A percentile compares a stretch with the other conserved stretches of the same genome.
These are phyloP conservation scores for Cyclopterus lumpus DNA, from an alignment of 2,797 vertebrate species.

Conservation along the genomic window DNA sequence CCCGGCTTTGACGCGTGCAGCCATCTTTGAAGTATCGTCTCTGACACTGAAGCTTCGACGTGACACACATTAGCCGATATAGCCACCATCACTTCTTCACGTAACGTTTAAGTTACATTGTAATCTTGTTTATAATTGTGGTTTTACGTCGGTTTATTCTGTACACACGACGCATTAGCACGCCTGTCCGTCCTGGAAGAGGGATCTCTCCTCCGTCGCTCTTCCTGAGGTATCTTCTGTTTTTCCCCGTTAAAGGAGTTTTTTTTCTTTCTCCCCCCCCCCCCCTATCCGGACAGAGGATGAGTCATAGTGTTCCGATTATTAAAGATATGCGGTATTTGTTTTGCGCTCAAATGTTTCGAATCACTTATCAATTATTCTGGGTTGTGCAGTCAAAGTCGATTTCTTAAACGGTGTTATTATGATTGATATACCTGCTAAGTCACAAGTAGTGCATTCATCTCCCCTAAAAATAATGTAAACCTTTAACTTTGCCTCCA, in stretches of 20 bases:
- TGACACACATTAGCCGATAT: not conserved
- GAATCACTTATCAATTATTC: not conserved
- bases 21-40: slow-evolving; percentile 12
- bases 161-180: not conserved
- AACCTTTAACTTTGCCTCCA: slow-evolving; percentile 24
- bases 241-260: not conserved
- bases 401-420: not conserved
- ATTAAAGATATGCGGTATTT: not conserved
- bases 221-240: not conserved
- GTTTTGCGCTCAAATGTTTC: accelerated
- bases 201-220: not conserved
- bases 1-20: slow-evolving; percentile 7
- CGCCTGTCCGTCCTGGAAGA: not conserved
- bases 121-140: not conserved
- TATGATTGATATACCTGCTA: not conserved
- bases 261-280: too few relatives aligned
- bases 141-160: not conserved
- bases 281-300: too few relatives aligned
- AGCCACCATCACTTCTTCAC: not conserved
- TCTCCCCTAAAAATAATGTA: not conserved
- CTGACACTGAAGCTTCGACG: not conserved
- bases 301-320: not conserved
- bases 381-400: not conserved
- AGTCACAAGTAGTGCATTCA: not conserved
- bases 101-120: not conserved